These are phyloP conservation scores for Cathartes aura DNA, from an alignment of 2,113 vertebrate genomes.

Conservation along the genomic window DNA sequence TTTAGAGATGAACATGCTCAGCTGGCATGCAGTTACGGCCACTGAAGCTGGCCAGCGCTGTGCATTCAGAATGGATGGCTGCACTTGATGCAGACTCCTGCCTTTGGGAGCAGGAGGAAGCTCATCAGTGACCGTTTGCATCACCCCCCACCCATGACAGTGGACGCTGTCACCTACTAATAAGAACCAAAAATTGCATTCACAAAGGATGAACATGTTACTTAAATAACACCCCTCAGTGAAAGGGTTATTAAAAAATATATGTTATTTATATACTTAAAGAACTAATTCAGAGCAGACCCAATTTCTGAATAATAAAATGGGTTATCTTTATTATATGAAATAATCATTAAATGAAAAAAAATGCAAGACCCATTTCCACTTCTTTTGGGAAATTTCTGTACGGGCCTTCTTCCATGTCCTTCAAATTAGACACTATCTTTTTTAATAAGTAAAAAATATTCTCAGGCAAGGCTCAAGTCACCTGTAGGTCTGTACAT, in stretches of 20 bases:
- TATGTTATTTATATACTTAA: not conserved
- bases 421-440: not conserved
- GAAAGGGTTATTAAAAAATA: not conserved
- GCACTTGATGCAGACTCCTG: not conserved
- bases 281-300: not conserved
- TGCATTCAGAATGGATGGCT: not conserved
- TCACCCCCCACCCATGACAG: not conserved
- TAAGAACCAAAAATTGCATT: not conserved
- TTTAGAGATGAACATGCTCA: not conserved
- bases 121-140: not conserved
- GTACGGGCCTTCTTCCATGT: not conserved
- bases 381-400: not conserved
- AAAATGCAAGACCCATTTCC: not conserved
- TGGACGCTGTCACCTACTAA: not conserved
- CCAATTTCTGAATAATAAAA: not conserved
- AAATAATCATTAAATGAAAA: not conserved
- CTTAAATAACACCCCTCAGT: not conserved
- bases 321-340: not conserved
- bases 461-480: not conserved
- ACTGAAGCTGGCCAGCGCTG: not conserved
- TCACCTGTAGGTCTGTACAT: not conserved
- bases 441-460: not conserved
- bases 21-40: not conserved
- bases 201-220: not conserved
- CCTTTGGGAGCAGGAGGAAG: not conserved